Base-by-base conservation (phyloP, 2,797 vertebrate species). In the Pteropus rufus region DNA sequence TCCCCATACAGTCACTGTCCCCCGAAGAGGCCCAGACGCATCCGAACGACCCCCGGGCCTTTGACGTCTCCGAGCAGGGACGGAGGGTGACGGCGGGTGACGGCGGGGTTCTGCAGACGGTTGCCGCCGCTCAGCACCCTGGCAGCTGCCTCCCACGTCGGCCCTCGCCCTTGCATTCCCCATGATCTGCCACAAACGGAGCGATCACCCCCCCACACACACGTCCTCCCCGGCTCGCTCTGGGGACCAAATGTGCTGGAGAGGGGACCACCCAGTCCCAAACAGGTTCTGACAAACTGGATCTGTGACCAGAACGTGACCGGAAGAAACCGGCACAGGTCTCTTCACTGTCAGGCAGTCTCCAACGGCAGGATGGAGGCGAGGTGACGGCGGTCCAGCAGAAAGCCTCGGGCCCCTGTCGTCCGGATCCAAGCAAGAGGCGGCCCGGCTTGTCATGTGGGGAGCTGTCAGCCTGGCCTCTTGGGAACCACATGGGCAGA, bases 181-280 rank as follows among this genome's bases (percentile, higher is more conserved):
- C 16, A 0, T 36, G 0, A n/a, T 15, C 29, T 23, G 26, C 52
- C 52, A 31, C 14, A 2, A 10, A 23, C 0, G 1, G 26, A 70
- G 24, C 65, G 3, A 23, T 16, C 83, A 31, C 7, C 44, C 44
- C 44, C 10, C 10, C 44, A 10, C 44, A 10, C 44, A 44, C 10
- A 10, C 44, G 0, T 44, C 44, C 44, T 3, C 44, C 44, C 44
- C 44, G 10, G 44, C 44, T 44, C 44, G 2, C 44, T 44, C 44
- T 44, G 44, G 44, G 44, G 44, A 31, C 5, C 49, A 56, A 2
- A 3, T 3, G 26, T 23, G 26, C 36, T 21, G 15, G 18, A n/a
- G 24, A 41, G 26, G 24, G 15, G 26, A 41, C 7, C 1, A n/a
- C 6, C 65, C 36, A 3, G 65, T 23, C 67, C 52, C 36, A 23